Evolutionary conservation across 2,797 vertebrate species (phyloP), one percentile per base, ranked within the genome.

Genomic region (Melanotaenia maccullochi): DNA sequence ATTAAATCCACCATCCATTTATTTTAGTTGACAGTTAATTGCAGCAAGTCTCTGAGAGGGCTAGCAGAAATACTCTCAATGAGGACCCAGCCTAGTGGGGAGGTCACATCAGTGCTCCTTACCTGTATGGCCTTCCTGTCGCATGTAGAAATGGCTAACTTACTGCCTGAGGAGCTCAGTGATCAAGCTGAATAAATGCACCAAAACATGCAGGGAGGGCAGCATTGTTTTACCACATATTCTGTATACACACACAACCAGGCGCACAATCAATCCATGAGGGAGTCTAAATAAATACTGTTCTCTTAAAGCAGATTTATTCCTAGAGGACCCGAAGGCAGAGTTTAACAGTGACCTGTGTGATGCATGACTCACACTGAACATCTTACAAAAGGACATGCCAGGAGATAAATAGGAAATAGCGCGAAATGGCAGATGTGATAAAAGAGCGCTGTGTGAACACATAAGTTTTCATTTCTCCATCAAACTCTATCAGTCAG

Each of bases 341-440:
- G 42, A 47, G 59, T 64, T 24, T 73, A 80, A 78, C 76, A 62
- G 62, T 4, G 9, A 74, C 81, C 76, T 76, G 52, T 65, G 68
- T 81, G 77, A 90, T 65, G 66, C 58, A 78, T 89, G 85, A 73
- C 71, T 89, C 88, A 74, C 68, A 65, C 75, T 81, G 47, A 79
- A 51, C 70, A 68, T 58, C 52, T 75, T 71, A 76, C 75, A 76
- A 84, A 86, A 84, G 68, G 38, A 87, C 74, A 73, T 52, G 83
- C 87, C 78, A 28, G 66, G 55, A 90, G 86, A 77, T 42, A 80
- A 79, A 84, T 68, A 71, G 73, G 67, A 75, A 81, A 78, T 62
- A 60, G 63, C 33, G 61, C 11, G 24, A 62, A 76, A 72, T 6
- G 24, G 71, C 72, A 85, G 73, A 80, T 69, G 68, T 78, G 72